Base-by-base conservation (phyloP, 2,113 vertebrate genomes). In the Eretmodus cyanostictus region DNA sequence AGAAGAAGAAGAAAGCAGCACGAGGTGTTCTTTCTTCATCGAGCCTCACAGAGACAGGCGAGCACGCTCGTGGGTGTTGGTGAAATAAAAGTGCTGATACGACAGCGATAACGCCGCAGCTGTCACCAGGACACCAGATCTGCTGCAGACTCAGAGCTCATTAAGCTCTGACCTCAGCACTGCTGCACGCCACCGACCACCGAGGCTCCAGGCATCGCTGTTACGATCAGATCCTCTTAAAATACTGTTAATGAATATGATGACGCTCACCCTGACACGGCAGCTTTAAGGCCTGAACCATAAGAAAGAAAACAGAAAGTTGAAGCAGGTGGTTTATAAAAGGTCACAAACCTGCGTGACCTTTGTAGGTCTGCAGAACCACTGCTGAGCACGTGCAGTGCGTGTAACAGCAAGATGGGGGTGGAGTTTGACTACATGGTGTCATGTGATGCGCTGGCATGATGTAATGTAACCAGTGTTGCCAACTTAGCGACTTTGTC, bases 241-340 rank as follows among this genome's bases (percentile, higher is more conserved):
- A 76, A 47, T 10, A 76, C 71, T 73, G 68, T 66, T 66, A 27
- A 73, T 17, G 8, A n/a, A 36, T 0, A n/a, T 3, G 59, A 36
- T 27, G 40, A 71, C 0, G 2, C n/a, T 24, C 8, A 16, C 22
- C 22, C 40, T 45, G 13, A 73, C 3, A 19, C 2, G 27, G 42
- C 4, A 12, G 42, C 10, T 76, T 76, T 29, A 76, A 42, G 22
- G 40, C 22, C 13, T 1, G 22, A 73, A 27, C 36, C n/a, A 42
- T 0, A 9, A 27, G n/a, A 40, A 0, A 2, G 1, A 16, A 24
- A 47, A 29, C 40, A 11, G 1, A 10, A 47, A 47, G 22, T 11
- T 17, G 16, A 4, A 19, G 40, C 24, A 47, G 24, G 24, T 29
- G 42, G 0, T n/a, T 38, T 49, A 76, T 47, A 19, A 49, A 47